A percentile compares a stretch with the other conserved stretches of the same genome.
Conservation (phyloP, 1,140 invertebrate species). For the Meloidogyne hapla region DNA sequence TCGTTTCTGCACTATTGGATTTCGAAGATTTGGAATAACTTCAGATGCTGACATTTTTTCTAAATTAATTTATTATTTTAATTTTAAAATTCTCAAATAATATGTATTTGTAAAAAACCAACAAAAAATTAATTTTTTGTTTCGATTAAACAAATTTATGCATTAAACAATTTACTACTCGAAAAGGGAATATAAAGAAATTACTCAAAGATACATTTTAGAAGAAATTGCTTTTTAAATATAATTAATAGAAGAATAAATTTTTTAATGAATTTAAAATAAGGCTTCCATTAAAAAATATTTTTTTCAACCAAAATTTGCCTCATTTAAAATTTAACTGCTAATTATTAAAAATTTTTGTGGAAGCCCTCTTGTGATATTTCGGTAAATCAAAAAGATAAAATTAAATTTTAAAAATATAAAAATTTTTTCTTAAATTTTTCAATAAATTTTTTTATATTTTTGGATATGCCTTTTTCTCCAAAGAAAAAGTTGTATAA, state of each 20-base stretch:
- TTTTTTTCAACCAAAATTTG: too few relatives aligned
- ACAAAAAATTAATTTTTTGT: neutral
- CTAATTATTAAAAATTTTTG: neutral
- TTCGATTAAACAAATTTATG: neutral
- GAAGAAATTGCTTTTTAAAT: neutral
- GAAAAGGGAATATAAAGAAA: neutral
- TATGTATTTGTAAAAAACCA: neutral
- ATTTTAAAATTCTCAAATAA: constrained; percentile 6
- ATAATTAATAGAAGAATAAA: neutral
- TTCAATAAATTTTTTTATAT: neutral
- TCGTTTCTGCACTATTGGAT: constrained; percentile 32
- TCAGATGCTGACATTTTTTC: constrained; percentile 19
- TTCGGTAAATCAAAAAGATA: neutral
- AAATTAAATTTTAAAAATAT: too few relatives aligned
- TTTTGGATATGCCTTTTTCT: neutral
- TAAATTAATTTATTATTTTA: neutral
- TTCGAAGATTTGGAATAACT: constrained; percentile 40
- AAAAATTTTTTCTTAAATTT: neutral
- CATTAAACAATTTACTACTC: neutral
- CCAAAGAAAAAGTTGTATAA: neutral
- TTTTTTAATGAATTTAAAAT: neutral
- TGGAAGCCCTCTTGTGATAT: neutral
- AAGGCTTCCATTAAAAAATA: neutral
- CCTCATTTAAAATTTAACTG: neutral
- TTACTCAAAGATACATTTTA: neutral